These are phyloP conservation scores for Zaprionus capensis DNA, from an alignment of 1,140 invertebrate genomes.

Conservation along the genomic window DNA sequence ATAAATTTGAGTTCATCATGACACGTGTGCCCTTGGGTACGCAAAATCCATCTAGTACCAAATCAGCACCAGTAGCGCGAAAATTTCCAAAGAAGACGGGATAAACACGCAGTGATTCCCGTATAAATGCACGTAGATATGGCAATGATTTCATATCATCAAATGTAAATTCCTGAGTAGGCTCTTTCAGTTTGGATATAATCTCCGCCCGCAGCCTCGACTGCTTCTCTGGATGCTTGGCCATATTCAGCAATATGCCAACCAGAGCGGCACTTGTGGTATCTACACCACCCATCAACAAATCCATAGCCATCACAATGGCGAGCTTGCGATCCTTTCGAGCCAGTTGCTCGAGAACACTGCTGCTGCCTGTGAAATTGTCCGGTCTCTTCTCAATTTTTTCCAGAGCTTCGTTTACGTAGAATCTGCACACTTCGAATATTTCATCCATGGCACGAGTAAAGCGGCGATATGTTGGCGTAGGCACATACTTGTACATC, in stretches of 20 bases:
- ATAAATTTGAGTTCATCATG: slow-evolving; percentile 70
- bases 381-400: slow-evolving; percentile 33
- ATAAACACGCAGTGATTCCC: slow-evolving; percentile 89
- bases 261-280: slow-evolving; percentile 83
- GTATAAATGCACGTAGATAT: slow-evolving; percentile 85
- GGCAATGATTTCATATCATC: slow-evolving; percentile 77
- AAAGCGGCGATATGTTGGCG: slow-evolving; percentile 86
- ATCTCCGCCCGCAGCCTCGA: slow-evolving; percentile 85
- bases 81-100: slow-evolving; percentile 94
- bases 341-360: slow-evolving; percentile 86
- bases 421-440: slow-evolving; percentile 20
- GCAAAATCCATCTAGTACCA: slow-evolving; percentile 90
- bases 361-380: slow-evolving; percentile 37
- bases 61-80: slow-evolving; percentile 89
- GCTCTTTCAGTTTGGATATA: slow-evolving; percentile 52
- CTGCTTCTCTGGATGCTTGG: slow-evolving; percentile 85
- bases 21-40: slow-evolving; percentile 89
- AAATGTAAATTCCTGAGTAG: slow-evolving; percentile 74
- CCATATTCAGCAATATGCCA: slow-evolving; percentile 62
- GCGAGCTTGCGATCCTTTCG: slow-evolving; percentile 87
- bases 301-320: slow-evolving; percentile 88
- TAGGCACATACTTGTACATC: slow-evolving; percentile 85
- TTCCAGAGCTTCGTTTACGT: slow-evolving; percentile 57
- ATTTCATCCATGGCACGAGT: slow-evolving; percentile 83
- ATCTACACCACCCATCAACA: slow-evolving; percentile 90